Evolutionary conservation across 2,113 vertebrate species (phyloP).

Genomic region (Acanthisitta chloris): DNA sequence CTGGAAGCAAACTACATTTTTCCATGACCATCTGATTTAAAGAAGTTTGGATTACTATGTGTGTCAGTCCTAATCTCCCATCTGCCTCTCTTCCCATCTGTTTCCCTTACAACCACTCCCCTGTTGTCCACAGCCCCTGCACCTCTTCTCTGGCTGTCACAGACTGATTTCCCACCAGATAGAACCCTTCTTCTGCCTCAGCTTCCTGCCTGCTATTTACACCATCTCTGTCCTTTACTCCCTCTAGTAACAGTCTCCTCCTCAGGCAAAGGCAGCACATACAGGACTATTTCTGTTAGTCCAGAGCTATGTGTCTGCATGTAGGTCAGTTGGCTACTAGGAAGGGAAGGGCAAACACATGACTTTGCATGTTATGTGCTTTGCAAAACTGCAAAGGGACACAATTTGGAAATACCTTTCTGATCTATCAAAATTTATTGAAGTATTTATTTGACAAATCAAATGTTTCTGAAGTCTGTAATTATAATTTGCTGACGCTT

Average conservation of each 20-base stretch:
- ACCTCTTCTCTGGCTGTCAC: background rate
- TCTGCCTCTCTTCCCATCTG: background rate
- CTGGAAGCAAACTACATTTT: background rate
- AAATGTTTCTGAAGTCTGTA: background rate
- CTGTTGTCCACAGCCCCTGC: background rate
- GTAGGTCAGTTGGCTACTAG: rapidly evolving
- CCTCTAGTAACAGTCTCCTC: background rate
- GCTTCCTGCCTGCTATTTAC: background rate
- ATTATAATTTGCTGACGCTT: background rate
- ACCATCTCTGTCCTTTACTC: background rate
- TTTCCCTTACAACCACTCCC: background rate
- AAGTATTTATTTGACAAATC: no score
- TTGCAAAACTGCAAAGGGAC: background rate
- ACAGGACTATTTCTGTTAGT: background rate
- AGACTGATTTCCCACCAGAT: background rate
- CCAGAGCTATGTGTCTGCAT: background rate
- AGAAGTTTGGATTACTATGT: background rate
- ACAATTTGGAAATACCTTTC: background rate
- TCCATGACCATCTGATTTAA: background rate
- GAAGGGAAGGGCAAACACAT: background rate
- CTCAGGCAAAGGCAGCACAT: background rate
- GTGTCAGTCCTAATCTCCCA: background rate
- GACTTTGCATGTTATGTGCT: background rate
- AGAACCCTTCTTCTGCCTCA: background rate
- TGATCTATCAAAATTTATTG: background rate